A percentile compares a stretch with the other conserved stretches of the same genome.
These are phyloP conservation scores for Oppia nitens DNA, from an alignment of 1,140 invertebrate genomes.

Conservation along the genomic window DNA sequence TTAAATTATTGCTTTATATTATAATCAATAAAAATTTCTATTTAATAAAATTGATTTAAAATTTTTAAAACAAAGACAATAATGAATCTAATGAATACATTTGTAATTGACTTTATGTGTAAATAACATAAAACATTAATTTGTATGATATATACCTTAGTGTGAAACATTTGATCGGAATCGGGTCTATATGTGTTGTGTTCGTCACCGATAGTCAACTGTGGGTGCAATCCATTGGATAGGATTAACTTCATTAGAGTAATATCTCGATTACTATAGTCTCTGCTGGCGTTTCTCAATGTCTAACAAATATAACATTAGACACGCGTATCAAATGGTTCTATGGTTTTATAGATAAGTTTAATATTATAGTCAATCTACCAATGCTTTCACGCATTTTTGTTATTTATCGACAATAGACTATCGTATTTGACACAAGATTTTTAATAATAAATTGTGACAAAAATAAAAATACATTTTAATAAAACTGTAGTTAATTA, in stretches of 20 bases:
- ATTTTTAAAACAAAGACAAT: too few species aligned
- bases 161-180: constrained; percentile 83
- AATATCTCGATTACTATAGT: constrained; percentile 46
- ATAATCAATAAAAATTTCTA: not conserved
- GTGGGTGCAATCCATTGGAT: constrained; percentile 79
- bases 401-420: too few species aligned
- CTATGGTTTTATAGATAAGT: not conserved
- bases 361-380: not conserved
- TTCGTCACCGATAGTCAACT: constrained; percentile 76
- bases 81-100: not conserved
- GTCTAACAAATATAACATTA: not conserved
- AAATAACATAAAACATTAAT: not conserved
- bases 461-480: too few species aligned
- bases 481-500: too few species aligned
- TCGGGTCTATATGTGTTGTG: constrained; percentile 75
- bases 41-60: too few species aligned
- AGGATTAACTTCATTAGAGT: constrained; percentile 73
- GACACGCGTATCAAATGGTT: not conserved
- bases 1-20: not conserved
- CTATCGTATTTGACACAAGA: too few species aligned
- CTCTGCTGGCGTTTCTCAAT: not conserved
- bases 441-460: too few species aligned
- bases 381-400: too few species aligned
- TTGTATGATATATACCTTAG: constrained; percentile 36
- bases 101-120: not conserved